Base-by-base conservation (phyloP, 2,797 vertebrate species). In the Lepilemur septentrionalis region DNA sequence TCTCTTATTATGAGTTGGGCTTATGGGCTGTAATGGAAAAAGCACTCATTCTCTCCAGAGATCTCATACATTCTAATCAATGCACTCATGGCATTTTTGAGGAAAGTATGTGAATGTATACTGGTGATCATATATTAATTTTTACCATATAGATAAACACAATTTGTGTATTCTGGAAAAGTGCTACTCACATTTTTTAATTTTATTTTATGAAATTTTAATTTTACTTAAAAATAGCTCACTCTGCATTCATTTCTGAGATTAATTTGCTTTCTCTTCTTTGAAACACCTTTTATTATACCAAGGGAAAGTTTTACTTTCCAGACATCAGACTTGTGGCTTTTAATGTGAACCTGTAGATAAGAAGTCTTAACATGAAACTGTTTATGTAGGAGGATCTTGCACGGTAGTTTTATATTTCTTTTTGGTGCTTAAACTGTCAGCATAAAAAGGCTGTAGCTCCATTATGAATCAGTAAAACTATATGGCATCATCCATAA, bases 1-100 rank as follows among this genome's bases (percentile, higher is more conserved):
- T 93, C 76, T 97, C 91, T 97, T 97, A 91, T 73, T 95, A 91
- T 0, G 14, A 98, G 35, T 63, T 96, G 76, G 92, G 82, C 14
- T 98, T 97, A 89, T 55, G 17, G 83, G 75, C 46, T 98, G 93
- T 82, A 81, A 79, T 30, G 46, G 28, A 97, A 92, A 96, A 94
- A 70, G 63, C 67, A 85, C 76, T 88, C 59, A 85, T 86, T 94
- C 81, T 69, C 95, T 96, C 81, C 32, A 83, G 93, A 97, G 89
- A 89, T 91, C 94, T 81, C 86, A 35, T 61, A 72, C 0, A 91
- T 65, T 97, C 96, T 94, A 92, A 95, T 55, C 38, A 96, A 97
- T 96, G n/a, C 30, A 80, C 81, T 95, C 75, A 95, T 63, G 63
- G 6, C 12, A 73, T 87, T 72, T 95, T 89, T 81, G 63, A 90